Evolutionary conservation across 2,888 invertebrate species (phyloP), one percentile per base, ranked within the genome.

Genomic region (Dyspetes luteomarginatus): DNA sequence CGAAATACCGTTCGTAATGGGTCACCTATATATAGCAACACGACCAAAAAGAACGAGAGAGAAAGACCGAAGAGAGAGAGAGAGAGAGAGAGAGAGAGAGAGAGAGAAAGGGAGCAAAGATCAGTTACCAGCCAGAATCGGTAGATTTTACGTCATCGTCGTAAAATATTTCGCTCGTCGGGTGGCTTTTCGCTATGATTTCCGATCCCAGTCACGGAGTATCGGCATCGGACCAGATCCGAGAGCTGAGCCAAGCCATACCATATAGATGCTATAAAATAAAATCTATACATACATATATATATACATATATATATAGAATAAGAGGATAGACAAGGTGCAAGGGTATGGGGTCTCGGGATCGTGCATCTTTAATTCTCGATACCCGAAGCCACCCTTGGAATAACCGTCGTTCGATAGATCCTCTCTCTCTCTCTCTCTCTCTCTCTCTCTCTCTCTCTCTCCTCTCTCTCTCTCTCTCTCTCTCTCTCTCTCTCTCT

Each of bases 351-450:
- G 65, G 60, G 28, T 56, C 74, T 69, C 65, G 65, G 60, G 71
- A 71, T 80, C 75, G 75, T 80, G 80, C 71, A 80, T 80, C 80
- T 80, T 75, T 80, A 80, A 80, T 80, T 80, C 80, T 71, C 80
- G 75, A 80, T 80, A 67, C 71, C 71, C 71, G 52, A 75, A 60
- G 52, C 67, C 52, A 62, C n/a, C 75, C 45, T 75, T 67, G 60
- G 69, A 65, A 65, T 75, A 79, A 79, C 74, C 79, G 58, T 74
- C 79, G 69, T 52, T 69, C 79, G 69, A 79, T 65, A 65, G 52
- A 64, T 52, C 48, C 56, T 67, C 58, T 41, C 22, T 78, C 78
- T 72, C 28, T 52, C 56, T 52, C 17, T 45, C 69, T 58, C 56
- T n/a, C n/a, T n/a, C n/a, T n/a, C n/a, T n/a, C n/a, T n/a, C n/a